Evolutionary conservation across 2,113 vertebrate genomes (phyloP).

Genomic region (Synodontis membranacea): DNA sequence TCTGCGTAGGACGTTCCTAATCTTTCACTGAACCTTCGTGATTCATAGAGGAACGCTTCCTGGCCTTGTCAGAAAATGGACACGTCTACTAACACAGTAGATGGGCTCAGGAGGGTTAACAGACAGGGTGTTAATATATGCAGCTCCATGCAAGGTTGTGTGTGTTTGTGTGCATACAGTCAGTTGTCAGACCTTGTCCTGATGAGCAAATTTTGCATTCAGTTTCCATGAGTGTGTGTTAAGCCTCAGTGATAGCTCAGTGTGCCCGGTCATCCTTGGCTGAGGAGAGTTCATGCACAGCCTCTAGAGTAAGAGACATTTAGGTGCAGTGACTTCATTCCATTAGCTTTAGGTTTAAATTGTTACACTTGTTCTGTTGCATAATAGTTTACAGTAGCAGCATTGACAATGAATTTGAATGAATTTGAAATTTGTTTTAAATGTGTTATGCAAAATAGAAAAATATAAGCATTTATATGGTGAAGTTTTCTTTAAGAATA

Average conservation of each 20-base stretch:
- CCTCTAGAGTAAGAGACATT: neutral
- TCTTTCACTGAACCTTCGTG: neutral
- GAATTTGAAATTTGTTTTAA: too few species aligned
- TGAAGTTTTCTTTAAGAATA: neutral
- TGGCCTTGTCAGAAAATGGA: neutral
- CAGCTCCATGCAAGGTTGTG: neutral
- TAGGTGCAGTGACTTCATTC: neutral
- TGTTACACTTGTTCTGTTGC: neutral
- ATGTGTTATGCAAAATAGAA: neutral
- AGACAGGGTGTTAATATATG: neutral
- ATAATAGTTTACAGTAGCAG: neutral
- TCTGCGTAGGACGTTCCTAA: neutral
- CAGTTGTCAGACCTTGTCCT: neutral
- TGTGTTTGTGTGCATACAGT: neutral
- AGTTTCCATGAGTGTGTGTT: neutral
- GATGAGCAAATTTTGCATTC: neutral
- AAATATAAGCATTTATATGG: neutral
- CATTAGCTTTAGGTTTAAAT: neutral
- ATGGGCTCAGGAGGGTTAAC: neutral
- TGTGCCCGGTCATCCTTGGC: slow-evolving; percentile 15
- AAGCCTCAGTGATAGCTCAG: neutral
- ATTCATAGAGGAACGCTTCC: neutral
- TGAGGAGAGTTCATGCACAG: slow-evolving; percentile 16
- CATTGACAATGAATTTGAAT: too few species aligned
- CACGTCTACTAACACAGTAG: too few species aligned